A percentile compares a stretch with the other conserved stretches of the same genome.
These are phyloP conservation scores for Galeopsomyia nigrocyanea DNA, from an alignment of 2,888 invertebrate genomes.

Conservation along the genomic window DNA sequence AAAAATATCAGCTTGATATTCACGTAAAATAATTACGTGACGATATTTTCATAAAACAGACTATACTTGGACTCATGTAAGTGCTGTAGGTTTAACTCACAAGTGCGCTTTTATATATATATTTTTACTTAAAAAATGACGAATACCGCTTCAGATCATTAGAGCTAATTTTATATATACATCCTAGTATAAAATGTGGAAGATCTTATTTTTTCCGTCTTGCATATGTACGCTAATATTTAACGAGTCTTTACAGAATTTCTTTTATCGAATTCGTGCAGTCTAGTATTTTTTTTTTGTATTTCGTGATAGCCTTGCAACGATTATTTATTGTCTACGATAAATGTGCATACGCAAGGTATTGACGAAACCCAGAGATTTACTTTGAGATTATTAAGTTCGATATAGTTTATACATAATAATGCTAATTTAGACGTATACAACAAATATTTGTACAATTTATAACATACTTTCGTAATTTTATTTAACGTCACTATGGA, in stretches of 20 bases:
- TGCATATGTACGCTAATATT: slow-evolving; percentile 6
- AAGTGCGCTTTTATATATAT: slow-evolving; percentile 19
- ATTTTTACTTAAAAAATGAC: slow-evolving; percentile 11
- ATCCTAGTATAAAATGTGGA: slow-evolving; percentile 41
- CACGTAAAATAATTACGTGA: too few species aligned
- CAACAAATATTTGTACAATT: slow-evolving; percentile 25
- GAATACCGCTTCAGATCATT: slow-evolving; percentile 1
- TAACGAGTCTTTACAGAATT: slow-evolving; percentile 19
- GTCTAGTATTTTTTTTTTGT: background rate
- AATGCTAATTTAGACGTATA: slow-evolving; percentile 32
- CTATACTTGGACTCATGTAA: slow-evolving; percentile 9
- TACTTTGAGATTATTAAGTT: too few species aligned
- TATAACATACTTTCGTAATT: slow-evolving; percentile 42
- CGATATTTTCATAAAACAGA: slow-evolving; percentile 23
- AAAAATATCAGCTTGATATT: too few species aligned
- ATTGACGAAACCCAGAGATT: slow-evolving; percentile 14
- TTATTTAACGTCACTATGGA: slow-evolving; percentile 37
- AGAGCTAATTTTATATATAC: slow-evolving; percentile 10
- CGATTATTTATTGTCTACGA: slow-evolving; percentile 44
- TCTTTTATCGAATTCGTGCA: slow-evolving; percentile 25
- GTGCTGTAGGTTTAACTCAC: slow-evolving; percentile 25
- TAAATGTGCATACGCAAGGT: slow-evolving; percentile 38
- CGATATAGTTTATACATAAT: slow-evolving; percentile 10
- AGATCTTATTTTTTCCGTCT: slow-evolving; percentile 27
- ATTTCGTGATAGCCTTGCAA: slow-evolving; percentile 1